Evolutionary conservation across 1,140 invertebrate genomes (phyloP), one percentile per base, ranked within the genome.

Genomic region (Zaprionus taronus): DNA sequence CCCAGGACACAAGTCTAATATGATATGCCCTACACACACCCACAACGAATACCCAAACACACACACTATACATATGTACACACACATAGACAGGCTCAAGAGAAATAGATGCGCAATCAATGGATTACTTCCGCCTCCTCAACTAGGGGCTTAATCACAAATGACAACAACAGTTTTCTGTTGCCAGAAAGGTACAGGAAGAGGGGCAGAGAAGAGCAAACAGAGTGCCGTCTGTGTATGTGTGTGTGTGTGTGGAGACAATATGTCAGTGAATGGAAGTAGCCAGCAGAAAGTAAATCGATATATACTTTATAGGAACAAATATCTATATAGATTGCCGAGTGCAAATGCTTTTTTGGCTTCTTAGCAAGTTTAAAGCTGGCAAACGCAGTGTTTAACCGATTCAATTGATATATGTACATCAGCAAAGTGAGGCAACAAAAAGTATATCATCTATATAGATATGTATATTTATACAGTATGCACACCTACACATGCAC

Each of bases 361-460:
- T 51, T 38, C 71, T 47, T 47, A 47, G 41, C 41, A 78, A 81
- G 81, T 87, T 73, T 75, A 85, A 89, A 89, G 90, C 84, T 75
- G 71, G 85, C 81, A 84, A 84, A 87, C 70, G 76, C 80, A 74
- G 77, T 89, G 81, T 84, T 86, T 80, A 86, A 86, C 83, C 80
- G 78, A 78, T 86, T 90, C 85, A 90, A 90, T 90, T 89, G 84
- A 89, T 85, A 90, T 90, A 20, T 20, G 20, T 20, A 20, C 85
- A 89, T 84, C 84, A 84, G 83, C 72, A 86, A 87, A 86, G 77
- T 86, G 77, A 77, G 77, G 69, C 83, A 82, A 76, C 70, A 81
- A 77, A 72, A 79, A 79, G 57, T 62, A 66, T 51, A 64, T 31
- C 31, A 22, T 24, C 24, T 36, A 67, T 67, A 63, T 31, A 65